phyloP scores from a whole-genome alignment of 2,797 vertebrate genomes.

The Sphenodon punctatus region DNA sequence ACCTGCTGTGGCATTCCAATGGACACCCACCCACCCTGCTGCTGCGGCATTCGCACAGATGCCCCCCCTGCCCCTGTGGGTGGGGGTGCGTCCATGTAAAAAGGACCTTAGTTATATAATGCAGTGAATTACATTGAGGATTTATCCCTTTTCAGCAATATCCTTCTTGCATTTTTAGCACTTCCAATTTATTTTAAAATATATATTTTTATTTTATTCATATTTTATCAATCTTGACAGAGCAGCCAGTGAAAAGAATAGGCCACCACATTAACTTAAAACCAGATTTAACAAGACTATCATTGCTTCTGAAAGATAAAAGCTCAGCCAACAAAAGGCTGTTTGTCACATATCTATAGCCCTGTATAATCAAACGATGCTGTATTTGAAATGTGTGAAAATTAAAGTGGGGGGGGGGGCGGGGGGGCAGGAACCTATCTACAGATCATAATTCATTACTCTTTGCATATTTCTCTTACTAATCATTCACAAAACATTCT shows the following conservation, averaged over 20 bases:
- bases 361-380: background rate
- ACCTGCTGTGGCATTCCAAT: no score
- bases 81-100: no score
- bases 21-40: no score
- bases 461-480: background rate
- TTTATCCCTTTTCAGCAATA: slow-evolving; percentile 47
- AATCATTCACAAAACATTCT: slow-evolving; percentile 1
- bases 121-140: slow-evolving; percentile 27
- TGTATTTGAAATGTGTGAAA: background rate
- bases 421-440: background rate
- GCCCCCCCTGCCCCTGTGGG: no score
- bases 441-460: background rate
- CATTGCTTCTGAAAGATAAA: slow-evolving; percentile 15
- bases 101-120: slow-evolving; percentile 37
- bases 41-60: no score
- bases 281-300: background rate
- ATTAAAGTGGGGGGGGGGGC: background rate
- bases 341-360: background rate
- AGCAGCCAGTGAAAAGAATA: slow-evolving; percentile 8
- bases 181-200: slow-evolving; percentile 15
- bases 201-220: slow-evolving; percentile 24
- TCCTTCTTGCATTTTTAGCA: slow-evolving; percentile 8
- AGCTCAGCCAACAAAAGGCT: background rate
- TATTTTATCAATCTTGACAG: slow-evolving; percentile 35
- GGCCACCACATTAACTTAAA: slow-evolving; percentile 22